Evolutionary conservation across 2,113 vertebrate species (phyloP).

Genomic region (Syngnathus typhle): DNA sequence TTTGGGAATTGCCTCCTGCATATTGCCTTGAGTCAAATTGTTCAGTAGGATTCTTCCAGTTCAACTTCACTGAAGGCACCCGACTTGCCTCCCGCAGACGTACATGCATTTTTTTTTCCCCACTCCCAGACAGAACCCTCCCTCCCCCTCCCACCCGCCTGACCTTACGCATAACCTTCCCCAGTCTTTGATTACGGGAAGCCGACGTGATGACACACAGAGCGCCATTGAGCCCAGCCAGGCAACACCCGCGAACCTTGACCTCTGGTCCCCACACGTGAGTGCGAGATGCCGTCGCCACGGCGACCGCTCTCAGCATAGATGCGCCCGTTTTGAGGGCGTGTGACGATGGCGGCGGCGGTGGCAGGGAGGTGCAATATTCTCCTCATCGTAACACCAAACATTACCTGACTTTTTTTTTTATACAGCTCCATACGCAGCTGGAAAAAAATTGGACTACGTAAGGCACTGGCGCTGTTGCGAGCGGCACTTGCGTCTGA

Average conservation of each 20-base stretch:
- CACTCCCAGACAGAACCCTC: too few species aligned
- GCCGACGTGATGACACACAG: slow-evolving; percentile 54
- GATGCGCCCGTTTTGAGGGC: slow-evolving; percentile 32
- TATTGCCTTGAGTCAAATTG: too few species aligned
- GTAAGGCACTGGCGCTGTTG: too few species aligned
- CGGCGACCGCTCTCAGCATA: slow-evolving; percentile 30
- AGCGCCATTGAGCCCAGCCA: slow-evolving; percentile 59
- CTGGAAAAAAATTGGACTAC: not conserved
- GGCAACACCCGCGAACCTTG: slow-evolving; percentile 57
- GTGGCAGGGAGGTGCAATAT: not conserved
- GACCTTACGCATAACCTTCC: slow-evolving; percentile 15
- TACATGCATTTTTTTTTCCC: too few species aligned
- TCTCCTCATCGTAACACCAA: not conserved
- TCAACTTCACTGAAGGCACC: too few species aligned
- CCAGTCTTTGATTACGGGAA: slow-evolving; percentile 50
- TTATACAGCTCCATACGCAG: not conserved
- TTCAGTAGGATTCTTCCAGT: too few species aligned
- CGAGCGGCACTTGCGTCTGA: too few species aligned
- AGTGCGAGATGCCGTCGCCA: slow-evolving; percentile 57
- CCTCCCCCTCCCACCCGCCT: not conserved
- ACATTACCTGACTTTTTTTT: not conserved
- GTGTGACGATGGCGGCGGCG: slow-evolving; percentile 6
- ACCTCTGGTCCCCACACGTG: slow-evolving; percentile 58
- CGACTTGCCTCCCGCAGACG: not conserved
- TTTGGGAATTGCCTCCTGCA: not conserved